Evolutionary conservation across 2,888 invertebrate genomes (phyloP).

Genomic region (Trilocha varians): DNA sequence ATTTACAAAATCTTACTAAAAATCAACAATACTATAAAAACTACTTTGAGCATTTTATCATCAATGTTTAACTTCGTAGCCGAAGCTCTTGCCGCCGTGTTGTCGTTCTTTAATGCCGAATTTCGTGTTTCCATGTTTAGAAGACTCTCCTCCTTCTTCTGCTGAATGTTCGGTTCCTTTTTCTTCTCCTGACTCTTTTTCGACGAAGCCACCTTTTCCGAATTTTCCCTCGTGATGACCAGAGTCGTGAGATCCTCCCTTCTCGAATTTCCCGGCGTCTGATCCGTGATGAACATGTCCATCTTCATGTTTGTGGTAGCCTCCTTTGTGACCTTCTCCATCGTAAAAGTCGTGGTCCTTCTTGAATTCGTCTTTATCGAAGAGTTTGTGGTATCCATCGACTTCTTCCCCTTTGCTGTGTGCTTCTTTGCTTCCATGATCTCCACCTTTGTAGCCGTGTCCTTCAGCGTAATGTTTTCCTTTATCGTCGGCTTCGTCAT

Average conservation of each 20-base stretch:
- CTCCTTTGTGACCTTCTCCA: constrained; percentile 73
- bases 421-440: constrained; percentile 62
- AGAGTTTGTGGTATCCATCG: constrained; percentile 78
- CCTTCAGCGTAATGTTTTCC: constrained; percentile 67
- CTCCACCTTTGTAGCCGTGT: constrained; percentile 65
- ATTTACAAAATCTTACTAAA: constrained; percentile 59
- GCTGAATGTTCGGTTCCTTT: constrained; percentile 62
- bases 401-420: constrained; percentile 76
- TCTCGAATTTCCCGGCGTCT: constrained; percentile 62
- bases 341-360: constrained; percentile 82
- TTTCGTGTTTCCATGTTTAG: constrained; percentile 60
- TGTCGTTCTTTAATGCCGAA: constrained; percentile 50
- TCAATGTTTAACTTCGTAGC: constrained; percentile 56
- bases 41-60: constrained; percentile 20
- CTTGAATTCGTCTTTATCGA: constrained; percentile 80
- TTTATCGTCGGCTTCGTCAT: constrained; percentile 62
- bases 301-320: constrained; percentile 72
- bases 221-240: constrained; percentile 59
- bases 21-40: constrained; percentile 54
- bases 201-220: constrained; percentile 65
- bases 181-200: constrained; percentile 60
- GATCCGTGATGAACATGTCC: constrained; percentile 66
- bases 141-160: constrained; percentile 62
- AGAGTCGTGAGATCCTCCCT: constrained; percentile 69
- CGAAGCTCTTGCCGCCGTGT: constrained; percentile 52